These are phyloP conservation scores for Ectemnius cavifrons DNA, from an alignment of 2,888 invertebrate genomes.

Conservation along the genomic window DNA sequence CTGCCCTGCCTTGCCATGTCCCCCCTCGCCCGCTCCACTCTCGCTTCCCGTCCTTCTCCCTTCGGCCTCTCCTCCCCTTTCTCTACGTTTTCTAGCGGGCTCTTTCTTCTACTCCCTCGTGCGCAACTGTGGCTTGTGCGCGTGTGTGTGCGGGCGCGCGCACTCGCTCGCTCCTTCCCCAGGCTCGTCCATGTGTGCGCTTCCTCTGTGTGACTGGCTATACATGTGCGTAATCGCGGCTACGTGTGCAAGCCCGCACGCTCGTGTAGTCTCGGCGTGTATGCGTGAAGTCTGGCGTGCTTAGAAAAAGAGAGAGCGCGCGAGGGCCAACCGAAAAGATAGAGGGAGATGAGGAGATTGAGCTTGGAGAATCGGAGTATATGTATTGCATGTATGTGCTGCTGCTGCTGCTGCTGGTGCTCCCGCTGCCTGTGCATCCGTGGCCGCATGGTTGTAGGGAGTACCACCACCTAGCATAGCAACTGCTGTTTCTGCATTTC, in stretches of 20 bases:
- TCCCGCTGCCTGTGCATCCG: slow-evolving; percentile 13
- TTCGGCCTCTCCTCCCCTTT: slow-evolving; percentile 15
- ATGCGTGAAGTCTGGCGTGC: slow-evolving; percentile 52
- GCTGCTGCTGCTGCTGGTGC: background rate
- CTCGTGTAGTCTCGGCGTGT: background rate
- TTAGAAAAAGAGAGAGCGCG: slow-evolving; percentile 56
- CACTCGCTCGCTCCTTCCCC: background rate
- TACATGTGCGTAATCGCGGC: slow-evolving; percentile 23
- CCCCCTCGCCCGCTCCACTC: slow-evolving; percentile 29
- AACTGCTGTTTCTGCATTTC: slow-evolving; percentile 77
- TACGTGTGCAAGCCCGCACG: slow-evolving; percentile 30
- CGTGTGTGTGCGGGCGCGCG: slow-evolving; percentile 7
- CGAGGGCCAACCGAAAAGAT: slow-evolving; percentile 41
- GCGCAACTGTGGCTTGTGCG: slow-evolving; percentile 7
- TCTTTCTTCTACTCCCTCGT: slow-evolving; percentile 47
- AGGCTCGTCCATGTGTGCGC: background rate
- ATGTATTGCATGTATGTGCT: slow-evolving; percentile 26
- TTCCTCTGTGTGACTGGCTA: slow-evolving; percentile 33
- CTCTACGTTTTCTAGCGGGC: slow-evolving; percentile 38
- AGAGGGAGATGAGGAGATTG: background rate
- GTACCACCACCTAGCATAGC: slow-evolving; percentile 75
- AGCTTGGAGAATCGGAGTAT: background rate
- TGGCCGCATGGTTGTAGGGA: slow-evolving; percentile 57
- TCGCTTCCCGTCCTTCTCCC: slow-evolving; percentile 14
- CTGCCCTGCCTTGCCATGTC: no score